Evolutionary conservation across 2,888 invertebrate genomes (phyloP).

Genomic region (Peribatodes rhomboidaria): DNA sequence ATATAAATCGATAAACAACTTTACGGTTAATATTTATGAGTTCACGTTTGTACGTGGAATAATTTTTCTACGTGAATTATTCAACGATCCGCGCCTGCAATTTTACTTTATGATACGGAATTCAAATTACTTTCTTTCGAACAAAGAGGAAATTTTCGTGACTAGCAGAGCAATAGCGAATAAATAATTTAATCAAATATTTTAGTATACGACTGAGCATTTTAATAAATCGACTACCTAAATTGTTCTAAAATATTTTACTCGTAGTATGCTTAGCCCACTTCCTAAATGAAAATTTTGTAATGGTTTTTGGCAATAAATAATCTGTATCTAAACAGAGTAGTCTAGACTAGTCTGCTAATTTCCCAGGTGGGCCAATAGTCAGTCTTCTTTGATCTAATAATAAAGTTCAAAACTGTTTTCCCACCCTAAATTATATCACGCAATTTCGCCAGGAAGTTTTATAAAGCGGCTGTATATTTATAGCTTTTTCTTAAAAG

Average conservation of each 20-base stretch:
- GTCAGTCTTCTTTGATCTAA: conserved; percentile 15
- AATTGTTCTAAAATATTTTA: neutral
- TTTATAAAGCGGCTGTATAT: conserved; percentile 15
- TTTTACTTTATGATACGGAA: conserved; percentile 29
- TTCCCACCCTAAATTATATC: conserved; percentile 6
- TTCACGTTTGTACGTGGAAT: conserved; percentile 21
- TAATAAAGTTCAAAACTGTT: conserved; percentile 15
- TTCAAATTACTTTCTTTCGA: conserved; percentile 18
- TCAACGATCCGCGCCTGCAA: conserved; percentile 25
- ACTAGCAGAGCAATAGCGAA: neutral
- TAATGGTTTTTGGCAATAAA: too few relatives aligned
- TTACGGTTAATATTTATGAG: conserved; percentile 34
- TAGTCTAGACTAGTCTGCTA: neutral
- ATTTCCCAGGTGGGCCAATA: neutral
- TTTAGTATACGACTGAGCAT: neutral
- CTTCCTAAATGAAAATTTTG: too few relatives aligned
- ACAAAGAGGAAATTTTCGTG: conserved; percentile 15
- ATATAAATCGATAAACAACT: conserved; percentile 32
- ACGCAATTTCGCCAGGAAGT: conserved; percentile 12
- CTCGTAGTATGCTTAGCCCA: too few relatives aligned
- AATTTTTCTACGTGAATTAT: conserved; percentile 32
- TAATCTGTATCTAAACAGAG: too few relatives aligned
- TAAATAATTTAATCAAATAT: neutral
- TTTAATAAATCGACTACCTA: neutral
- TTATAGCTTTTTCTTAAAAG: conserved; percentile 22